Conservation (phyloP, 2,888 invertebrate species). For the Tenthredo mesomela region DNA sequence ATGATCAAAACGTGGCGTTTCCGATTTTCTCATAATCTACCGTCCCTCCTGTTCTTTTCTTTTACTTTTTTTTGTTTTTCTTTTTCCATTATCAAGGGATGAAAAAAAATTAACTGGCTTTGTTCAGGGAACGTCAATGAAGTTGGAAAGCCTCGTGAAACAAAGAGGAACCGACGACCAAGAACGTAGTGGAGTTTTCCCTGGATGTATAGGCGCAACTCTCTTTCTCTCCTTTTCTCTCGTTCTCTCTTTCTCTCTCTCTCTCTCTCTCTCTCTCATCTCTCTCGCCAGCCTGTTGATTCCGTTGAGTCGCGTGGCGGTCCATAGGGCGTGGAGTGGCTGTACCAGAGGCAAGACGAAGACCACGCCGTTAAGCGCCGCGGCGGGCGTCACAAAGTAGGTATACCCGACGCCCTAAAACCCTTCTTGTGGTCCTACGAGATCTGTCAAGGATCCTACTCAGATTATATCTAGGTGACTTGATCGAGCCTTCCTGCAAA, state of each 20-base stretch:
- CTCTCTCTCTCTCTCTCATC: slow-evolving; percentile 19
- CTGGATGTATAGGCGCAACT: slow-evolving; percentile 42
- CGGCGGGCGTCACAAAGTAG: slow-evolving; percentile 19
- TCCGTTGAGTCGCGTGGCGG: slow-evolving; percentile 49
- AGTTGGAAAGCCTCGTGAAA: slow-evolving; percentile 33
- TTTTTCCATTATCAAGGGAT: not conserved
- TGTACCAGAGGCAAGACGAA: slow-evolving; percentile 16
- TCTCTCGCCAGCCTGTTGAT: slow-evolving; percentile 52
- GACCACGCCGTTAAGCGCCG: not conserved
- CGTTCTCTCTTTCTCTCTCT: not conserved
- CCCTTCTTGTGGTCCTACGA: slow-evolving; percentile 20
- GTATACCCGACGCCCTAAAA: slow-evolving; percentile 14
- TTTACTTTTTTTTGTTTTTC: not conserved
- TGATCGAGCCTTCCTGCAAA: not conserved
- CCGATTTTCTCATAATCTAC: slow-evolving; percentile 2
- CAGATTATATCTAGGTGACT: slow-evolving; percentile 27
- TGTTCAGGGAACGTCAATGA: slow-evolving; percentile 33
- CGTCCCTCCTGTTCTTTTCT: not conserved
- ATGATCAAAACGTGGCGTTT: not conserved
- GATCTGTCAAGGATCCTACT: slow-evolving; percentile 34
- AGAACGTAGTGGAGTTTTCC: slow-evolving; percentile 35
- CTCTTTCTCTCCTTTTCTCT: not conserved
- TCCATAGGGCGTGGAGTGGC: slow-evolving; percentile 12
- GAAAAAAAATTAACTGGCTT: not conserved
- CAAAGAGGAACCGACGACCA: slow-evolving; percentile 24